Conservation (phyloP, 2,797 vertebrate species). For the Sebastes oblongus region DNA sequence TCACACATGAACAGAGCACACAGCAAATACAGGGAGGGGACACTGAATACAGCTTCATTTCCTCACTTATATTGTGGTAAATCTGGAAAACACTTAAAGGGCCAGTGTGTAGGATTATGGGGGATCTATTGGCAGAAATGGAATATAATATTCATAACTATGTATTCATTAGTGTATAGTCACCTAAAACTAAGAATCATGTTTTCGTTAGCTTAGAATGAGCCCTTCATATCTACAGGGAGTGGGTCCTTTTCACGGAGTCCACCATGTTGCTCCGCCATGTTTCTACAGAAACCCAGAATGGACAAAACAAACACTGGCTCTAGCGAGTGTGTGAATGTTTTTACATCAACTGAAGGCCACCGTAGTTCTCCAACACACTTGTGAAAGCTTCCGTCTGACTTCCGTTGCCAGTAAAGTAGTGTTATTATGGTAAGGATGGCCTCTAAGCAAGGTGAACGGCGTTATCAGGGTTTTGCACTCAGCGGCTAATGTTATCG, state of each 20-base stretch:
- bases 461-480: too few species aligned
- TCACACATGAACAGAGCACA: constrained; percentile 31
- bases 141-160: background rate
- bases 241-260: background rate
- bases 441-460: too few species aligned
- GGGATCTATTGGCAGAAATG: background rate
- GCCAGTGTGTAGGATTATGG: background rate
- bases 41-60: background rate
- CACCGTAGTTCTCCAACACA: too few species aligned
- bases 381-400: too few species aligned
- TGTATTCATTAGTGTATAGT: background rate
- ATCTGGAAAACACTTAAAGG: background rate
- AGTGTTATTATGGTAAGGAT: too few species aligned
- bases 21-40: background rate
- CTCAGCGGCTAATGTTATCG: too few species aligned
- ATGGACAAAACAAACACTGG: too few species aligned
- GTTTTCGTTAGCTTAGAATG: background rate
- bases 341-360: too few species aligned
- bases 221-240: background rate
- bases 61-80: background rate
- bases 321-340: too few species aligned
- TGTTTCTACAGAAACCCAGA: too few species aligned
- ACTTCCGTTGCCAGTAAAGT: too few species aligned
- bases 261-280: too few species aligned
- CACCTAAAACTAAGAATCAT: background rate